Base-by-base conservation (phyloP, 1,140 invertebrate species). In the Lepidurus apus region DNA sequence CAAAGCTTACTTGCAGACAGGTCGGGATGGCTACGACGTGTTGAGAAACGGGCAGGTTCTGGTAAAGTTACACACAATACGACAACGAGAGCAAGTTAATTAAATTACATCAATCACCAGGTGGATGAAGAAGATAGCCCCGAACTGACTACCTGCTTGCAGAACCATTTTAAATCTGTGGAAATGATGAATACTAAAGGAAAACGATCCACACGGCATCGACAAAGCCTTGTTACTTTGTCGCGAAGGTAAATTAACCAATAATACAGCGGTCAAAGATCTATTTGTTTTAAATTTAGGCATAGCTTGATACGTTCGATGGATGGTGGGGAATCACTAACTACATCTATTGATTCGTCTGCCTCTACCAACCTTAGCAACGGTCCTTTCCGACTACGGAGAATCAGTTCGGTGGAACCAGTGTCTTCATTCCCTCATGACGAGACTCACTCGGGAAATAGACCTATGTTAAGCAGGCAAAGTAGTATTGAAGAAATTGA, bases 81-180 rank as follows among this genome's bases (percentile, higher is more conserved):
- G 65, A n/a, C 65, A 73, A 21, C 26, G 5, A 26, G n/a, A 7
- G 24, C 21, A 75, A 76, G 42, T 21, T 79, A 11, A 26, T 34
- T 13, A 65, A 17, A 79, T 43, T 53, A 73, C 21, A 24, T 42
- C 1, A 79, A 78, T 79, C 78, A 65, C 24, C 82, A 95, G 92
- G 87, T 94, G 74, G 89, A 90, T 82, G 91, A 93, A 78, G 94
- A 95, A 82, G 89, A 92, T 83, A 93, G 93, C 82, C 92, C 93
- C 0, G 91, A 93, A 82, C 85, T 96, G 74, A 91, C 91, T 13
- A 90, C 93, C 80, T 90, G 92, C 1, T 88, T 96, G 65, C 92
- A 94, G 85, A 95, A 96, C 86, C 93, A 96, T 85, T 96, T 96
- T 85, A 89, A 92, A 78, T 91, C 94, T 6, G 94, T 95, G 79